Percentiles rank a stretch among this genome's conserved stretches.
Conservation (phyloP, 2,113 vertebrate species). For the Regulus satrapa region DNA sequence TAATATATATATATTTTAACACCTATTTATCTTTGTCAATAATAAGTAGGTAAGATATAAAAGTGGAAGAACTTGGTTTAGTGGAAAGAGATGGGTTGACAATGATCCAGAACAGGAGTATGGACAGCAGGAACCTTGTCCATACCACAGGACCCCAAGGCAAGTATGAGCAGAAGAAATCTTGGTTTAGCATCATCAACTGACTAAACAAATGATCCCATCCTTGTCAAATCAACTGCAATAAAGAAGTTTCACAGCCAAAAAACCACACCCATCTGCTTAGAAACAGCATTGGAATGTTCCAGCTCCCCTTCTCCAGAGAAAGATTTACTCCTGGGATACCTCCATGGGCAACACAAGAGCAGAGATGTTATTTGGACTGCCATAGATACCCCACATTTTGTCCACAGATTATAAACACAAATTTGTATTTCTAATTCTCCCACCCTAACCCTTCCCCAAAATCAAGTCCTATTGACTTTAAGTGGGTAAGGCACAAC, state of each 20-base stretch:
- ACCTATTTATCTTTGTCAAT: background rate
- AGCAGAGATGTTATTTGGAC: background rate
- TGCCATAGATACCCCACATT: background rate
- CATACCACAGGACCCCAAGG: background rate
- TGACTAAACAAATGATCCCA: background rate
- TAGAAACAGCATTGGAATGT: background rate
- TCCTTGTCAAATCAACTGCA: background rate
- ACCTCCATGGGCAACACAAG: accelerated
- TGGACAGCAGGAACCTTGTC: background rate
- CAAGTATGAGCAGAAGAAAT: background rate
- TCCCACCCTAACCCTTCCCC: background rate
- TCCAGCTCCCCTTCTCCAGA: background rate
- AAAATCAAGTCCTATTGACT: background rate
- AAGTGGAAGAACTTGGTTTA: background rate
- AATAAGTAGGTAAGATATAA: background rate
- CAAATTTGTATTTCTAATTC: background rate
- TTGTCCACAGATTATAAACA: background rate
- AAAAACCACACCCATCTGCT: background rate
- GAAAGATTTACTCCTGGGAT: background rate
- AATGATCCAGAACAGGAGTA: background rate
- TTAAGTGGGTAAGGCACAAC: background rate
- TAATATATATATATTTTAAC: background rate
- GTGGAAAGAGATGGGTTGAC: background rate
- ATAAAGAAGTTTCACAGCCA: background rate
- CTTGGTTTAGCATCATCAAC: background rate